Percentiles rank a stretch among this genome's conserved stretches.
These are phyloP conservation scores for Cryptoblepharus egeriae DNA, from an alignment of 2,797 vertebrate genomes.

Conservation along the genomic window DNA sequence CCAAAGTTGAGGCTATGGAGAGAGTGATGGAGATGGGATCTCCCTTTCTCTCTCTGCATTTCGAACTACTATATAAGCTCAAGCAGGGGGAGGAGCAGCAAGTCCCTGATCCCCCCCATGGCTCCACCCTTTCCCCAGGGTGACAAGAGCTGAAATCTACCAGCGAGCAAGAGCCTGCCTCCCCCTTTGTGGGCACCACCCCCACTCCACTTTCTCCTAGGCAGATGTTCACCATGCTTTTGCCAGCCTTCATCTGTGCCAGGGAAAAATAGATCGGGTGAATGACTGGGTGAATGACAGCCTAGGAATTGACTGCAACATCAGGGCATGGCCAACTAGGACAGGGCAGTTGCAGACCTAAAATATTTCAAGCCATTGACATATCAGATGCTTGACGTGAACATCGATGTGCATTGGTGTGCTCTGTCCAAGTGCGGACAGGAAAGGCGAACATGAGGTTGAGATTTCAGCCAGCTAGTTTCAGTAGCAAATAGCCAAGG, in stretches of 20 bases:
- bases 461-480: no score
- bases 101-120: neutral
- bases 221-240: neutral
- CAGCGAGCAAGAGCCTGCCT: neutral
- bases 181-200: neutral
- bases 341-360: no score
- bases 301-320: neutral
- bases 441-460: no score
- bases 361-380: no score
- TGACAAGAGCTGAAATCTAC: neutral
- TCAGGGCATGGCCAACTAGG: neutral
- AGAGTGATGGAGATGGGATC: neutral
- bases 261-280: neutral
- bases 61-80: slow-evolving; percentile 28
- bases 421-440: no score
- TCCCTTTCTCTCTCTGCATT: neutral
- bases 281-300: neutral
- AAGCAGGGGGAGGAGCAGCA: neutral
- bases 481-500: no score
- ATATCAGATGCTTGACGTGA: neutral
- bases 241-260: neutral
- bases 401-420: neutral
- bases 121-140: slow-evolving; percentile 16
- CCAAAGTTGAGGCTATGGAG: neutral
- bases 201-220: neutral